phyloP scores from a whole-genome alignment of 2,797 vertebrate genomes.

The Serranus cabrilla region DNA sequence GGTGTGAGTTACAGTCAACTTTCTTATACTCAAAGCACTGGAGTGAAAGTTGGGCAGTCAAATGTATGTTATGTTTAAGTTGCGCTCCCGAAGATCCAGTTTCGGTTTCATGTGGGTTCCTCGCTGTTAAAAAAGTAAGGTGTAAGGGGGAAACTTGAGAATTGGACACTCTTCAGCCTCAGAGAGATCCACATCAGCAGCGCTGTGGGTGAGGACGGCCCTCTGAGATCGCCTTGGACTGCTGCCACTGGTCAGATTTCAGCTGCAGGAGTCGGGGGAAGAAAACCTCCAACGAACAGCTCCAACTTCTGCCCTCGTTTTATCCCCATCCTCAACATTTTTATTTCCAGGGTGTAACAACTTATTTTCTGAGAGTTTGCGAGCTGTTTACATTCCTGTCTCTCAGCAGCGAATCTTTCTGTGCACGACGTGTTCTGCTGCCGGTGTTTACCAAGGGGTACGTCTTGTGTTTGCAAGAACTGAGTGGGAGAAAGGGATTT shows the following conservation, averaged over 20 bases:
- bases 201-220: constrained; percentile 11
- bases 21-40: no score
- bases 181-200: constrained; percentile 30
- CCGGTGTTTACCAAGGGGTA: constrained; percentile 57
- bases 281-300: constrained; percentile 5
- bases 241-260: constrained; percentile 40
- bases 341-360: constrained; percentile 37
- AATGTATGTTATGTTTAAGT: background rate
- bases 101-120: background rate
- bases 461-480: constrained; percentile 50
- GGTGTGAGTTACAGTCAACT: no score
- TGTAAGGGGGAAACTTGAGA: background rate
- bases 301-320: constrained; percentile 18
- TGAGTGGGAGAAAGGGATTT: constrained; percentile 48
- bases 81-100: background rate
- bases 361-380: constrained; percentile 40
- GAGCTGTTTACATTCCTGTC: constrained; percentile 51
- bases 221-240: constrained; percentile 34
- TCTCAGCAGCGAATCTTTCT: constrained; percentile 40
- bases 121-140: background rate
- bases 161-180: background rate
- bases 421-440: constrained; percentile 44
- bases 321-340: constrained; percentile 10
- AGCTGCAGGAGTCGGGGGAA: constrained; percentile 28
- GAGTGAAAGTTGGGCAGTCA: background rate